Conservation (phyloP, 2,888 invertebrate species). For the Ptycholaimellus sp. region DNA sequence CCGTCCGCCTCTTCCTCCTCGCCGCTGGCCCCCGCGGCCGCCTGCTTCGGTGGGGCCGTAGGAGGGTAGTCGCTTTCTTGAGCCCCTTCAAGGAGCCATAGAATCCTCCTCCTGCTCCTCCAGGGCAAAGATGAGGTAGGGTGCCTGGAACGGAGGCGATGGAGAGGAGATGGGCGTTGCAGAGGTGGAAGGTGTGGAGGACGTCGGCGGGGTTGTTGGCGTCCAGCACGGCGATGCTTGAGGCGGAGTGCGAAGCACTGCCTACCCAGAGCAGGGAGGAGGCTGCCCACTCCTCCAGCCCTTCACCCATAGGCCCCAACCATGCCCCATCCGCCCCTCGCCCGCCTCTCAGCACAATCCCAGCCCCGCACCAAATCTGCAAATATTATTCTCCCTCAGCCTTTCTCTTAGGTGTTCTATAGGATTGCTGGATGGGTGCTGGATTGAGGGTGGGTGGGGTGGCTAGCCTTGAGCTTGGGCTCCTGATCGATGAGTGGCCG, state of each 20-base stretch:
- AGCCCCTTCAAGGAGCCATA: slow-evolving; percentile 30
- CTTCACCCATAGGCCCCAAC: too few relatives aligned
- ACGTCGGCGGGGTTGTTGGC: slow-evolving; percentile 88
- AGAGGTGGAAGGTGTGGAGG: slow-evolving; percentile 72
- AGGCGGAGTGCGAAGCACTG: slow-evolving; percentile 35
- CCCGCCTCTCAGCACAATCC: slow-evolving; percentile 72
- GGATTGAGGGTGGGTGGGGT: too few relatives aligned
- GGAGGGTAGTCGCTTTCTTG: slow-evolving; percentile 34
- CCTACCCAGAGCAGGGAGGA: slow-evolving; percentile 84
- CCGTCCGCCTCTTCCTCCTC: slow-evolving; percentile 17
- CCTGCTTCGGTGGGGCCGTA: slow-evolving; percentile 2
- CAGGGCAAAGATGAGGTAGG: not conserved
- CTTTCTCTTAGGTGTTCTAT: too few relatives aligned
- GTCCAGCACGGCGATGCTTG: slow-evolving; percentile 49
- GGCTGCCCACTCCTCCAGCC: slow-evolving; percentile 19
- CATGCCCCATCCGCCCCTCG: slow-evolving; percentile 60
- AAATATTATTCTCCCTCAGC: too few relatives aligned
- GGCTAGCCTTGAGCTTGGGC: slow-evolving; percentile 58
- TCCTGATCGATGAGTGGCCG: slow-evolving; percentile 78
- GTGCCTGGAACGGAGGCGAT: slow-evolving; percentile 81
- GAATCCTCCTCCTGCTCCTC: too few relatives aligned
- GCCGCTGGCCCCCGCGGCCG: slow-evolving; percentile 12
- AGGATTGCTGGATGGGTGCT: too few relatives aligned
- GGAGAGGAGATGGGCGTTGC: slow-evolving; percentile 72
- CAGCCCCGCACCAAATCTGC: slow-evolving; percentile 80